Evolutionary conservation across 2,888 invertebrate genomes (phyloP), one percentile per base, ranked within the genome.

Genomic region (Chouioia cunea): DNA sequence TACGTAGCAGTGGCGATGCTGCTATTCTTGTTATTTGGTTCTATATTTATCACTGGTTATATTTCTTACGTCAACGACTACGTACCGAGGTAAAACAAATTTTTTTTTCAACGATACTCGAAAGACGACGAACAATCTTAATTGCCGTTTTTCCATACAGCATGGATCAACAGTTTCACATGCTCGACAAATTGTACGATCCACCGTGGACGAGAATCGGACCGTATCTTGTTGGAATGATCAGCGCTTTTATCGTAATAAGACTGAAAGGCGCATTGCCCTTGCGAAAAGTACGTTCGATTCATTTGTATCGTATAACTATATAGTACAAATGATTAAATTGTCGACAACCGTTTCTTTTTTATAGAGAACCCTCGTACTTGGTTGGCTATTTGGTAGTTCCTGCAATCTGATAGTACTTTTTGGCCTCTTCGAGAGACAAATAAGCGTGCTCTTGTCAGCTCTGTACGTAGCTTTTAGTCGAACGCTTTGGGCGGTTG

Each of bases 401-500:
- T 60, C 81, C 0, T 80, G 87, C 67, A 87, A 86, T 73, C 66
- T 87, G 27, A 76, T 81, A 65, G 84, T 87, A 47, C 81, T 88
- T 18, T 88, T 88, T 74, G 85, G 86, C 0, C 71, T 87, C 1
- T 83, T 79, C 47, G 80, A 86, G 2, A 83, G 87, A 36, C 83
- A 87, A 68, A 78, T 89, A 73, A 84, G 88, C 0, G 80, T 87
- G 0, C 68, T 87, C 10, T 75, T 85, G 50, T 85, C 88, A 6
- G 87, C 89, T 0, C 73, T 89, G 12, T 86, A 90, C 68, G 86
- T 88, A 50, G 87, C 87, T 0, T 69, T 88, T 6, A 87, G 88
- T 2, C 86, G 89, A 53, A 84, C 88, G 0, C 80, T 86, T 18
- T 90, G 90, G 87, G 88, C 88, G 2, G 69, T 89, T 22, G 87